Conservation (phyloP, 2,113 vertebrate genomes). For the Clarias magur region DNA sequence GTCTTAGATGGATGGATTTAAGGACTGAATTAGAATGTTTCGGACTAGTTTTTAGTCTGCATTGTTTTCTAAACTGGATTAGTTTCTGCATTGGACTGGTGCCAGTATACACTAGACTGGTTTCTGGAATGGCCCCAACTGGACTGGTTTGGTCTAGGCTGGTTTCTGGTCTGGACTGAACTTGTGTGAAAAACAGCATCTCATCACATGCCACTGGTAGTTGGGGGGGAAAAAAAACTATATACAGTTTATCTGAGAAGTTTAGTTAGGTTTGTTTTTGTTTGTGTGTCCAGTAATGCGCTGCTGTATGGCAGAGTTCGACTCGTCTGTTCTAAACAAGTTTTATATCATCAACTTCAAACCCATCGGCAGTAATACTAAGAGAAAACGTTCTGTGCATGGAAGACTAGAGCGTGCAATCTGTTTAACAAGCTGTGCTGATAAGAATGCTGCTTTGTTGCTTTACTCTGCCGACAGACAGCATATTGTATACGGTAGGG, state of each 20-base stretch:
- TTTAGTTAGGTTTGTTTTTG: not conserved
- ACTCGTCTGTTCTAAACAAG: not conserved
- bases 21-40: too few species aligned
- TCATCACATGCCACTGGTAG: not conserved
- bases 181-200: not conserved
- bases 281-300: not conserved
- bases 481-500: not conserved
- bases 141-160: not conserved
- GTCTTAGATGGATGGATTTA: not conserved
- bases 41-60: not conserved
- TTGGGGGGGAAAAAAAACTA: too few species aligned
- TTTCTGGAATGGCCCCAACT: not conserved
- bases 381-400: not conserved
- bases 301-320: not conserved
- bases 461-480: not conserved
- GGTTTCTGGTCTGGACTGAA: not conserved
- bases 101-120: not conserved
- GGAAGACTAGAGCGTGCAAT: not conserved
- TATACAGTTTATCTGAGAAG: not conserved
- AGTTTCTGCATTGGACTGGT: not conserved
- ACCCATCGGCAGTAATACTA: not conserved
- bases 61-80: not conserved
- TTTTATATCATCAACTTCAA: not conserved
- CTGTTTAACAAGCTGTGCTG: slow-evolving; percentile 22
- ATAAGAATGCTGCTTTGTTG: not conserved